These are phyloP conservation scores for Silurus lanzhouensis DNA, from an alignment of 2,797 vertebrate species.

Conservation along the genomic window DNA sequence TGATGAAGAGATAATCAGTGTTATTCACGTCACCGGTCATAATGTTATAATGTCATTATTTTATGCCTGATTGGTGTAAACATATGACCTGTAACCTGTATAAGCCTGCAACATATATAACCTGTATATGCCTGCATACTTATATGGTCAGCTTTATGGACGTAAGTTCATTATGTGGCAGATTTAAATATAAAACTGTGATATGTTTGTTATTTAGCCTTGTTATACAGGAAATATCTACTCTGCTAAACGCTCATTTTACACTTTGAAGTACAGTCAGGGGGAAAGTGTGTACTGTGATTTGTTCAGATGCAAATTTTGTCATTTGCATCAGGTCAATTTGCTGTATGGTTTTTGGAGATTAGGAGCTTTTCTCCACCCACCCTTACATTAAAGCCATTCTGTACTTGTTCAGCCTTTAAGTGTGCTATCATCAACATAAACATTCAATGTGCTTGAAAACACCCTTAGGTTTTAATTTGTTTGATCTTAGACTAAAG, in stretches of 20 bases:
- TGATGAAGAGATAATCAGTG: too few relatives aligned
- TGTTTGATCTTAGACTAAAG: background rate
- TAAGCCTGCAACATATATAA: too few relatives aligned
- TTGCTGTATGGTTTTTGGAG: background rate
- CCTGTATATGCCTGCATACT: too few relatives aligned
- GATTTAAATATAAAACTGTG: background rate
- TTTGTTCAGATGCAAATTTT: background rate
- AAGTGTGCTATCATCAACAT: background rate
- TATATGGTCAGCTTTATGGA: background rate
- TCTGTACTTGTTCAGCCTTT: background rate
- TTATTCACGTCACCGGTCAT: too few relatives aligned
- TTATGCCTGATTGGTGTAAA: too few relatives aligned
- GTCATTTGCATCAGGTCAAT: background rate
- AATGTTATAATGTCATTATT: too few relatives aligned
- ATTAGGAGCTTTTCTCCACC: background rate
- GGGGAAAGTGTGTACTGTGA: background rate
- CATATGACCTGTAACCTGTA: too few relatives aligned
- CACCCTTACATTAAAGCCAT: background rate
- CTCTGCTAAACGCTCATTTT: background rate
- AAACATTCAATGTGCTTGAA: background rate
- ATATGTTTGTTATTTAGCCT: background rate
- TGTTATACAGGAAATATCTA: background rate
- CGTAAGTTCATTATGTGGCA: background rate
- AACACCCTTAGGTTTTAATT: background rate
- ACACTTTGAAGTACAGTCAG: background rate